phyloP scores from a whole-genome alignment of 2,888 invertebrate genomes.

The Aleiodes alternator region DNA sequence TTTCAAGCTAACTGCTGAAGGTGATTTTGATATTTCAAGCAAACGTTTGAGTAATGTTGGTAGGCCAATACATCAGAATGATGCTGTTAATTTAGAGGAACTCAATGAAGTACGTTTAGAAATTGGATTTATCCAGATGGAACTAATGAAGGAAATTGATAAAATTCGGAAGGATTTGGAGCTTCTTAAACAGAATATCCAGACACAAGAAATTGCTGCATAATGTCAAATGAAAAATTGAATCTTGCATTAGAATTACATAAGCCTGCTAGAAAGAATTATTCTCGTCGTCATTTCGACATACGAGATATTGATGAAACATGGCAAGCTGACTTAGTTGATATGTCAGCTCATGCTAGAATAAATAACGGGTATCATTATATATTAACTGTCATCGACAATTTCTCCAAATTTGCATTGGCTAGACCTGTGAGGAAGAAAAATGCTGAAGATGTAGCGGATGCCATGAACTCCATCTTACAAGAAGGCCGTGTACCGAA shows the following conservation, averaged over 20 bases:
- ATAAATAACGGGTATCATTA: conserved; percentile 56
- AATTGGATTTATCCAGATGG: no score
- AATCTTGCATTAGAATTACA: conserved; percentile 67
- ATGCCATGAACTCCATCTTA: conserved; percentile 55
- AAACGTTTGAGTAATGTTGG: conserved; percentile 3
- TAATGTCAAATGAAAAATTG: background rate
- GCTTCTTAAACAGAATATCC: no score
- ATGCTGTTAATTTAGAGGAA: background rate
- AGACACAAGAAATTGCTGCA: background rate
- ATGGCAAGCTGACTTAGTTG: conserved; percentile 66
- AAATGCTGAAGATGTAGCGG: conserved; percentile 60
- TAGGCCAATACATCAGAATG: background rate
- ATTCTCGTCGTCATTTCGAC: conserved; percentile 52
- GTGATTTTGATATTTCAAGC: background rate
- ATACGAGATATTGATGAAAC: conserved; percentile 65
- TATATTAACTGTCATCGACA: conserved; percentile 67
- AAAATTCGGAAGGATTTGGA: background rate
- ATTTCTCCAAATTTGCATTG: conserved; percentile 73
- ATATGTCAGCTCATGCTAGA: conserved; percentile 60
- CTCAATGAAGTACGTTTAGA: background rate
- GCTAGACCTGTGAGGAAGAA: conserved; percentile 67
- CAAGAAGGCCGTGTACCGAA: conserved; percentile 46
- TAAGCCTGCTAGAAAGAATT: conserved; percentile 69
- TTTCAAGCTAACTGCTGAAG: no score
- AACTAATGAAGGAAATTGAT: background rate